Percentiles rank a stretch among this genome's conserved stretches.
phyloP scores from a whole-genome alignment of 53 echinoderm and acorn worm species.

The Hippasteria phrygiana region DNA sequence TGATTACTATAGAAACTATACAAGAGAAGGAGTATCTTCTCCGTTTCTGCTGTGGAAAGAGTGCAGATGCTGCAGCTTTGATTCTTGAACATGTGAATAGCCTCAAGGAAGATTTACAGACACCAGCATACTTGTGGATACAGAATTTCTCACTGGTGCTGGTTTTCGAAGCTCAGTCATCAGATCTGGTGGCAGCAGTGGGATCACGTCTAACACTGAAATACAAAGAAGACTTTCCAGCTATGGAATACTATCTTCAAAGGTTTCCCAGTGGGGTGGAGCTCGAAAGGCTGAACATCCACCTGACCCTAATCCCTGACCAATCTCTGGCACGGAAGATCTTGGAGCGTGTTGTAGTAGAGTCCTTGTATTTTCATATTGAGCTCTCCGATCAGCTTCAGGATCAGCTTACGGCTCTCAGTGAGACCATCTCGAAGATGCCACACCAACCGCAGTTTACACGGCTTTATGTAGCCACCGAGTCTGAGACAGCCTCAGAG shows the following conservation, averaged over 20 bases:
- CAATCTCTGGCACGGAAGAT: neutral
- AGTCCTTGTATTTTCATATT: slow-evolving; percentile 3
- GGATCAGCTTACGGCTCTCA: slow-evolving; percentile 10
- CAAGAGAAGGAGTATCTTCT: slow-evolving; percentile 34
- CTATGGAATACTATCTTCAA: slow-evolving; percentile 10
- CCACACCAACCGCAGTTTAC: neutral
- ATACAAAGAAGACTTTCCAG: slow-evolving; percentile 26
- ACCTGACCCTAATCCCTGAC: slow-evolving; percentile 3
- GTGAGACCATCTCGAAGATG: neutral
- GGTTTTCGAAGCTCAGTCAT: slow-evolving; percentile 25
- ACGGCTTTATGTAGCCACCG: slow-evolving; percentile 2
- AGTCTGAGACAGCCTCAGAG: neutral
- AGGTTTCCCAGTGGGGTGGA: neutral
- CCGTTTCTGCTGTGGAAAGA: slow-evolving; percentile 21
- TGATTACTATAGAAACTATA: neutral
- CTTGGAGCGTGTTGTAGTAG: neutral
- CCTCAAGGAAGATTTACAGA: slow-evolving; percentile 15
- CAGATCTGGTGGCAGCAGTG: neutral
- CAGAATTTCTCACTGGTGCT: slow-evolving; percentile 22
- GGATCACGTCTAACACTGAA: slow-evolving; percentile 23
- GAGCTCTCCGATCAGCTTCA: neutral
- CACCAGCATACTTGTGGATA: slow-evolving; percentile 18
- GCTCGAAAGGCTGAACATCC: slow-evolving; percentile 12
- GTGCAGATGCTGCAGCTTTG: neutral
- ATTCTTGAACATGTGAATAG: slow-evolving; percentile 9